These are phyloP conservation scores for Patella ulyssiponensis DNA, from an alignment of 2,888 invertebrate genomes.

Conservation along the genomic window DNA sequence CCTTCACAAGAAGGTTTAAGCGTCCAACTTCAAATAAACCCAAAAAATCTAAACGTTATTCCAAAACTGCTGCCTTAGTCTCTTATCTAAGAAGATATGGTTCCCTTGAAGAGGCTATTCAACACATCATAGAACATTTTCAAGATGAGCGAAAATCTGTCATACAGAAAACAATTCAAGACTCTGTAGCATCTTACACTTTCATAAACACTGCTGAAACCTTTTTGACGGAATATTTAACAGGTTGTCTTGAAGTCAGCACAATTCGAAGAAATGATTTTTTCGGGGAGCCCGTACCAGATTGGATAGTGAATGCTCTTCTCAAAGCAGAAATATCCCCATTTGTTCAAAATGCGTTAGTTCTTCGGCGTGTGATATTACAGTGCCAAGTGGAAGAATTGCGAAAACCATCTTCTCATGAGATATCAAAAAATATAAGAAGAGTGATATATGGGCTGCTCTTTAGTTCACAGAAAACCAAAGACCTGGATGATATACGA, in stretches of 20 bases:
- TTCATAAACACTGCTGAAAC: constrained; percentile 37
- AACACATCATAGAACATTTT: constrained; percentile 74
- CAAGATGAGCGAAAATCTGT: constrained; percentile 43
- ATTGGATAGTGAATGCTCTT: constrained; percentile 80
- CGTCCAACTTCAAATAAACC: constrained; percentile 57
- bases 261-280: constrained; percentile 33
- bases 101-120: constrained; percentile 73
- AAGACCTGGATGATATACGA: background rate
- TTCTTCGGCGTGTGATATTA: constrained; percentile 61
- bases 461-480: background rate
- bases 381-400: constrained; percentile 65
- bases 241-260: background rate
- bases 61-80: constrained; percentile 80
- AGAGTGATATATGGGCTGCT: constrained; percentile 65
- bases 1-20: constrained; percentile 78
- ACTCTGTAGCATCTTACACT: constrained; percentile 63
- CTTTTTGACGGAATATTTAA: constrained; percentile 8
- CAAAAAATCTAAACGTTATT: constrained; percentile 73
- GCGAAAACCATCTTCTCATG: constrained; percentile 51
- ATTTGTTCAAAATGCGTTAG: constrained; percentile 75
- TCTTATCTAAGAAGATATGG: constrained; percentile 78
- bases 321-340: constrained; percentile 78
- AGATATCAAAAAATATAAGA: constrained; percentile 56
- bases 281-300: constrained; percentile 71
- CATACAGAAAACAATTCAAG: constrained; percentile 49